phyloP scores from a whole-genome alignment of 2,113 vertebrate species.

The Perccottus glenii region DNA sequence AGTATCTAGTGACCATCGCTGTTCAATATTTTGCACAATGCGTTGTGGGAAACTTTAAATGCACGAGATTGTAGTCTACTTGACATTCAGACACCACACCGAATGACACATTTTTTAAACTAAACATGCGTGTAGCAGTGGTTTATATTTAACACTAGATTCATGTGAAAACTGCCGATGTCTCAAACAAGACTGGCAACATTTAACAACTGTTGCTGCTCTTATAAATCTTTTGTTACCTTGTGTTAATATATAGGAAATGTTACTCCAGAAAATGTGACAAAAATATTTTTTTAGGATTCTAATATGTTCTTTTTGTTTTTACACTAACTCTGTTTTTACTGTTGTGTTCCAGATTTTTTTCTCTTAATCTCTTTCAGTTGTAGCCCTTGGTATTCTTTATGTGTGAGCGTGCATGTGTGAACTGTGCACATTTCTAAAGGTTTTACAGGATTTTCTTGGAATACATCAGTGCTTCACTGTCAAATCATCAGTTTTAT shows the following conservation, averaged over 20 bases:
- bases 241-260: slow-evolving; percentile 14
- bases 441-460: slow-evolving; percentile 51
- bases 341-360: slow-evolving; percentile 41
- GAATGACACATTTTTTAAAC: too few relatives aligned
- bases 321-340: slow-evolving; percentile 54
- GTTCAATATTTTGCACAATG: too few relatives aligned
- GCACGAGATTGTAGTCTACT: too few relatives aligned
- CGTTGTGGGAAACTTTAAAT: too few relatives aligned
- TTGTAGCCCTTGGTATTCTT: slow-evolving; percentile 13
- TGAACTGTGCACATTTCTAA: slow-evolving; percentile 37
- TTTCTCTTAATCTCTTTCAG: slow-evolving; percentile 31
- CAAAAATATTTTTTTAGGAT: not conserved
- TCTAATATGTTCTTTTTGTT: slow-evolving; percentile 37
- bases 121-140: too few relatives aligned
- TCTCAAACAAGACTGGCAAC: too few relatives aligned
- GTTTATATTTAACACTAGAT: too few relatives aligned
- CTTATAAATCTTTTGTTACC: slow-evolving; percentile 20
- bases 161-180: too few relatives aligned
- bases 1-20: too few relatives aligned
- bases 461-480: slow-evolving; percentile 8
- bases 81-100: too few relatives aligned
- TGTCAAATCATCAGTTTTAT: slow-evolving; percentile 2
- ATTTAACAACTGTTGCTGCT: not conserved
- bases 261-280: not conserved
- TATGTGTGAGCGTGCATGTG: slow-evolving; percentile 44